Evolutionary conservation across 1,140 invertebrate genomes (phyloP).

Genomic region (Scaptomyza hsui): DNA sequence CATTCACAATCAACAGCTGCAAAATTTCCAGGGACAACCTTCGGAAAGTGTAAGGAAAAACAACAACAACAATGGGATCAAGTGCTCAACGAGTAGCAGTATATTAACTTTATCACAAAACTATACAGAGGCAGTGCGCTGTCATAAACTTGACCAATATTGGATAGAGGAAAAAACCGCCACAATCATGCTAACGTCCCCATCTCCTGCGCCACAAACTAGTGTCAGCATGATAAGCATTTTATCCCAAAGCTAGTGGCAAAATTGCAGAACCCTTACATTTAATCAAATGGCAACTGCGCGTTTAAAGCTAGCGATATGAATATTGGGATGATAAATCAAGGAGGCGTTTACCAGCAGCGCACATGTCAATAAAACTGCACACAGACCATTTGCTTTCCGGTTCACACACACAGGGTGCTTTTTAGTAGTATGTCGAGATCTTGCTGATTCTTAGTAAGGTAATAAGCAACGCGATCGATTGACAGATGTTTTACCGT

Average conservation of each 20-base stretch:
- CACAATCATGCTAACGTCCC: background rate
- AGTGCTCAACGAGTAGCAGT: constrained; percentile 4
- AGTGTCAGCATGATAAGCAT: constrained; percentile 16
- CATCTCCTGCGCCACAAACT: background rate
- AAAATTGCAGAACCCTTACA: background rate
- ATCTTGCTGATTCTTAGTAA: background rate
- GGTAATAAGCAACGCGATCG: background rate
- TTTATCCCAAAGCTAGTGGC: background rate
- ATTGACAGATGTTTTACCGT: background rate
- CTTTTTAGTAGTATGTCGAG: background rate
- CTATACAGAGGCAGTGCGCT: background rate
- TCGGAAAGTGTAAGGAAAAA: constrained; percentile 7
- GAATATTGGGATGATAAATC: background rate
- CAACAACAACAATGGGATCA: constrained; percentile 34
- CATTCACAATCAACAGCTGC: constrained; percentile 1
- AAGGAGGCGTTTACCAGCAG: background rate
- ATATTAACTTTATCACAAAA: constrained; percentile 49
- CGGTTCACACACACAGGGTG: too few relatives aligned
- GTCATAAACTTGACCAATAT: constrained; percentile 68
- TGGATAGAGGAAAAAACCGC: constrained; percentile 21
- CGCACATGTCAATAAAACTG: background rate
- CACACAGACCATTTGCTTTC: background rate
- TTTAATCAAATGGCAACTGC: background rate
- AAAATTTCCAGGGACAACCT: constrained; percentile 5
- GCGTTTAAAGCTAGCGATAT: background rate